These are phyloP conservation scores for Amiota communis DNA, from an alignment of 2,888 invertebrate genomes.

Conservation along the genomic window DNA sequence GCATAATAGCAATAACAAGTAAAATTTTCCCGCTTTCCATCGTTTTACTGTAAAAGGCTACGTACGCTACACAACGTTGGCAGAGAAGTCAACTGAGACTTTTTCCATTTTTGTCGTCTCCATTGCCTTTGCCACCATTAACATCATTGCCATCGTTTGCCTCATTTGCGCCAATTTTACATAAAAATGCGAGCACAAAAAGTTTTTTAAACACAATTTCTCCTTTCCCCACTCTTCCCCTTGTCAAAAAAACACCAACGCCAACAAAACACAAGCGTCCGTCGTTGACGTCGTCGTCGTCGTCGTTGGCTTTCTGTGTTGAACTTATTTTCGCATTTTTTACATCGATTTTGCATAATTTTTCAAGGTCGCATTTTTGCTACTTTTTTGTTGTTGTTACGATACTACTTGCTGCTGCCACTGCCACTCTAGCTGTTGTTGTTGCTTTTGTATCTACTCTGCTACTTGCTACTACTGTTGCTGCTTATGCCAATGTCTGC, in stretches of 20 bases:
- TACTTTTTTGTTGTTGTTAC: conserved; percentile 5
- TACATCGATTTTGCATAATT: conserved; percentile 71
- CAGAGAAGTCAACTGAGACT: neutral
- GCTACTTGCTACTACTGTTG: neutral
- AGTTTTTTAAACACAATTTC: conserved; percentile 8
- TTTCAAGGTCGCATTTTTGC: conserved; percentile 68
- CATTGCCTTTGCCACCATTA: conserved; percentile 47
- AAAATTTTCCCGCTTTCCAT: conserved; percentile 50
- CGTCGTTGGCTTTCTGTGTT: conserved; percentile 50
- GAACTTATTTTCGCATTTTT: conserved; percentile 64
- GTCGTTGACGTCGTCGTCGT: conserved; percentile 11
- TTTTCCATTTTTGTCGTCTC: no score
- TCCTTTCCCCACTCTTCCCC: neutral
- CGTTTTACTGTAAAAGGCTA: neutral
- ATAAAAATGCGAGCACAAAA: conserved; percentile 60
- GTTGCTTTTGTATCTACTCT: conserved; percentile 22
- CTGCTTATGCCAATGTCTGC: no score
- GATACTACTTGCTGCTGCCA: neutral
- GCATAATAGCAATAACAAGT: conserved; percentile 59
- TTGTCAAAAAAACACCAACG: conserved; percentile 29
- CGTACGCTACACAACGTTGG: no score
- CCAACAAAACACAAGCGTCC: conserved; percentile 28
- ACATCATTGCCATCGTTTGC: conserved; percentile 66
- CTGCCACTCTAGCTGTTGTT: conserved; percentile 5
- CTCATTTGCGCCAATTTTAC: conserved; percentile 67